Evolutionary conservation across 2,113 vertebrate genomes (phyloP).

Genomic region (Dicentrarchus labrax): DNA sequence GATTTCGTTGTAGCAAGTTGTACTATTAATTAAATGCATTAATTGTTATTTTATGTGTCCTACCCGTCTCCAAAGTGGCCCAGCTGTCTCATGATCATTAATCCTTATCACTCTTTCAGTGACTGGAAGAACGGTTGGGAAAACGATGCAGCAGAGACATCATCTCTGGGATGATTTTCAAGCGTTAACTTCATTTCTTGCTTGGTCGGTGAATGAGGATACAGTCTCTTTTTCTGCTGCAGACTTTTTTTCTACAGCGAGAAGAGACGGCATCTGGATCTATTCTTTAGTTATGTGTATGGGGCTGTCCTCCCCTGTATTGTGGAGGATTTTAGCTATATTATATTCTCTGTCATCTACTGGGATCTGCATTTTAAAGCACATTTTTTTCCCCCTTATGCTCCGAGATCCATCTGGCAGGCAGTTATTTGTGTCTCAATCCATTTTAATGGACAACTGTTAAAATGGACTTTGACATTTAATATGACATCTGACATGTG

Average conservation of each 20-base stretch:
- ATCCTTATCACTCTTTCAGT: constrained; percentile 44
- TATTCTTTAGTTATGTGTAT: constrained; percentile 3
- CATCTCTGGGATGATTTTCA: constrained; percentile 40
- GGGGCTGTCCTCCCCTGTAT: constrained; percentile 3
- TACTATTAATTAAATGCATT: constrained; percentile 35
- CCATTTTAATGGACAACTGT: neutral
- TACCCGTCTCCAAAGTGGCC: constrained; percentile 15
- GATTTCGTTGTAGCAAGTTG: constrained; percentile 25
- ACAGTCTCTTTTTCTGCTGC: neutral
- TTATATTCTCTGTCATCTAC: neutral
- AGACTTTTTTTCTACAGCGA: constrained; percentile 8
- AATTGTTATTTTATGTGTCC: constrained; percentile 46
- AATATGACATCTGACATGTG: constrained; percentile 16
- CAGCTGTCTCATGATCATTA: constrained; percentile 43
- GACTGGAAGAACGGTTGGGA: constrained; percentile 21
- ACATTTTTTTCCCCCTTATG: neutral
- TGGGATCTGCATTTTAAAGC: constrained; percentile 17
- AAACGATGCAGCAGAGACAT: constrained; percentile 29
- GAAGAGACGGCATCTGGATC: constrained; percentile 28
- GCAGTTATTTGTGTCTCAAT: neutral
- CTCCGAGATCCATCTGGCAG: neutral
- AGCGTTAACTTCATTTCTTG: constrained; percentile 59
- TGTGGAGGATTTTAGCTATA: constrained; percentile 18
- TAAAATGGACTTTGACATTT: neutral
- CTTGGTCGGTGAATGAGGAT: constrained; percentile 54